A percentile compares a stretch with the other conserved stretches of the same genome.
phyloP scores from a whole-genome alignment of 2,113 vertebrate genomes.

The Tupaia tana region DNA sequence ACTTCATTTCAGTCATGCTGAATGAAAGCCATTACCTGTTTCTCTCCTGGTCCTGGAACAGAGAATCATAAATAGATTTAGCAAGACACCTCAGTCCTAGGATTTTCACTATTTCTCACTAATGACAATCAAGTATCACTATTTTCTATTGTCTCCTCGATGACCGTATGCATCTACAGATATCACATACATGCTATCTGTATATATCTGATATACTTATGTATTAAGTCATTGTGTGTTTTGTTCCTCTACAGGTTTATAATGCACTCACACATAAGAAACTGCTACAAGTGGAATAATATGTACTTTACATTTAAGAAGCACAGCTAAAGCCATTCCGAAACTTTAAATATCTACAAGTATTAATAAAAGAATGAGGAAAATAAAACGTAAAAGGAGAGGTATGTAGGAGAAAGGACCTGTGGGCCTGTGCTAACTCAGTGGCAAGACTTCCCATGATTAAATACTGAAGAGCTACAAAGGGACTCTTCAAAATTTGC shows the following conservation, averaged over 20 bases:
- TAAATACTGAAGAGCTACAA: neutral
- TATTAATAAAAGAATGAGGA: neutral
- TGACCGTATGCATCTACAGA: neutral
- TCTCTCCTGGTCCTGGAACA: conserved; percentile 21
- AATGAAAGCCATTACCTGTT: neutral
- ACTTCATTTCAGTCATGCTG: neutral
- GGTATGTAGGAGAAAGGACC: neutral
- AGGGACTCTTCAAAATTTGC: neutral
- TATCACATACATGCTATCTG: neutral
- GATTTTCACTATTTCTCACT: neutral
- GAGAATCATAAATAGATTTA: neutral
- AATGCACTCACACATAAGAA: conserved; percentile 24
- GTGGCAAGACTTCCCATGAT: neutral
- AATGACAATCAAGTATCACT: conserved; percentile 28
- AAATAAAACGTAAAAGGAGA: conserved; percentile 29
- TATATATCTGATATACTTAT: neutral
- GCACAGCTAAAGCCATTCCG: neutral
- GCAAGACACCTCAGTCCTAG: neutral
- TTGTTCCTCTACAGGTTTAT: neutral
- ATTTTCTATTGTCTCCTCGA: neutral
- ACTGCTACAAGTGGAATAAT: conserved; percentile 21
- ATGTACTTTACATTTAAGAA: conserved; percentile 33
- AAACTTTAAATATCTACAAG: conserved; percentile 13
- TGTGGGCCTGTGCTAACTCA: neutral
- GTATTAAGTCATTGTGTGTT: neutral